phyloP scores from a whole-genome alignment of 2,888 invertebrate species.

The Erebia ligea region DNA sequence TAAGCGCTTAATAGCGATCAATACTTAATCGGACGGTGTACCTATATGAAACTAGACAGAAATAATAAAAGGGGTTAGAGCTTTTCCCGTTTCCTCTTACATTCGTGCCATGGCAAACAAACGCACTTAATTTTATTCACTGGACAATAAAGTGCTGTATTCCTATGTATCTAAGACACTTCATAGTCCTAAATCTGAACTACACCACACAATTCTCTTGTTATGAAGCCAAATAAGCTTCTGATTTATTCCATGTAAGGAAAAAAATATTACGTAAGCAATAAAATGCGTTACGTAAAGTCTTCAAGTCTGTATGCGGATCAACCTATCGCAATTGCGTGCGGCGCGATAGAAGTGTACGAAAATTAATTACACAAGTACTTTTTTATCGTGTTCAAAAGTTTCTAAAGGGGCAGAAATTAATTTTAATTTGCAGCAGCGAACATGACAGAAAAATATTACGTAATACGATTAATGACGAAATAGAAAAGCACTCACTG shows the following conservation, averaged over 20 bases:
- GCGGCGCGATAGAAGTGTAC: too few relatives aligned
- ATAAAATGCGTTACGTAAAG: slow-evolving; percentile 18
- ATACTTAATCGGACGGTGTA: slow-evolving; percentile 40
- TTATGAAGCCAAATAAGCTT: slow-evolving; percentile 11
- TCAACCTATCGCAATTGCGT: too few relatives aligned
- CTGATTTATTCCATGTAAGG: slow-evolving; percentile 7
- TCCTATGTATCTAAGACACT: slow-evolving; percentile 17
- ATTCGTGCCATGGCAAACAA: slow-evolving; percentile 32
- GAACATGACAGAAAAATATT: too few relatives aligned
- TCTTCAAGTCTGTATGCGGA: neutral
- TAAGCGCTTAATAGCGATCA: slow-evolving; percentile 48
- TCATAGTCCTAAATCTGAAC: slow-evolving; percentile 12
- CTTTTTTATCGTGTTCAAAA: too few relatives aligned
- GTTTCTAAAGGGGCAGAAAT: too few relatives aligned
- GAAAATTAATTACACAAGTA: too few relatives aligned
- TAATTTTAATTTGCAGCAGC: too few relatives aligned
- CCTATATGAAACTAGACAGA: slow-evolving; percentile 51
- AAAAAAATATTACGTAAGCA: slow-evolving; percentile 16
- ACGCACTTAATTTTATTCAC: slow-evolving; percentile 22
- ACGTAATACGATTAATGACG: too few relatives aligned
- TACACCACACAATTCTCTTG: neutral
- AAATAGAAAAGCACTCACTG: too few relatives aligned
- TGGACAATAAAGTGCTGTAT: slow-evolving; percentile 25
- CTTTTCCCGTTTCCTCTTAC: slow-evolving; percentile 18
- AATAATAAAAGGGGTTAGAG: slow-evolving; percentile 69